These are phyloP conservation scores for Rousettus madagascariensis DNA, from an alignment of 2,797 vertebrate genomes.

Conservation along the genomic window DNA sequence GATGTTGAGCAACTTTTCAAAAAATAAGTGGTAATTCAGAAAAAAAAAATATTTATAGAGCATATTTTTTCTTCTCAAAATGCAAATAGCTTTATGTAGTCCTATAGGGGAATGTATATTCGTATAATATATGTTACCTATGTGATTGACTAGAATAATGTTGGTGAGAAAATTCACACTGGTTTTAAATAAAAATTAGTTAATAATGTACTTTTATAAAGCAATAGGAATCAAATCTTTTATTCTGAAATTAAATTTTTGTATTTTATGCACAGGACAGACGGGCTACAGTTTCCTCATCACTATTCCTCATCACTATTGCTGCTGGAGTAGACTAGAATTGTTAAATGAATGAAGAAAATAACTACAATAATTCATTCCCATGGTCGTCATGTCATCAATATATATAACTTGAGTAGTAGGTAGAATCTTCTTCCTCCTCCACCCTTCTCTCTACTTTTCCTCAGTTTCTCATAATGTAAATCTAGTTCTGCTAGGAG, in stretches of 20 bases:
- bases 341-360: neutral
- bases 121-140: neutral
- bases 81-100: neutral
- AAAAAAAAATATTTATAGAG: neutral
- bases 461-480: neutral
- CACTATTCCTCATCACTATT: neutral
- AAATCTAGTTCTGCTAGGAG: neutral
- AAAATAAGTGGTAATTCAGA: neutral
- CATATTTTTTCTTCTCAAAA: neutral
- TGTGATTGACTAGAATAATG: neutral
- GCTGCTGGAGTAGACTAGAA: neutral
- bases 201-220: neutral
- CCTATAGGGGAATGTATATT: neutral
- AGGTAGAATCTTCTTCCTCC: neutral
- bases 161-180: neutral
- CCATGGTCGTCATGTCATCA: neutral
- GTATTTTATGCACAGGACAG: neutral
- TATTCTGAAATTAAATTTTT: neutral
- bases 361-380: neutral
- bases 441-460: fast-evolving
- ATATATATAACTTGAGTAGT: neutral
- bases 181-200: neutral
- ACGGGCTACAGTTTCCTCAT: neutral
- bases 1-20: neutral
- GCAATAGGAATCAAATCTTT: neutral